Evolutionary conservation across 2,888 invertebrate genomes (phyloP), one percentile per base, ranked within the genome.

Genomic region (Spodoptera exigua): DNA sequence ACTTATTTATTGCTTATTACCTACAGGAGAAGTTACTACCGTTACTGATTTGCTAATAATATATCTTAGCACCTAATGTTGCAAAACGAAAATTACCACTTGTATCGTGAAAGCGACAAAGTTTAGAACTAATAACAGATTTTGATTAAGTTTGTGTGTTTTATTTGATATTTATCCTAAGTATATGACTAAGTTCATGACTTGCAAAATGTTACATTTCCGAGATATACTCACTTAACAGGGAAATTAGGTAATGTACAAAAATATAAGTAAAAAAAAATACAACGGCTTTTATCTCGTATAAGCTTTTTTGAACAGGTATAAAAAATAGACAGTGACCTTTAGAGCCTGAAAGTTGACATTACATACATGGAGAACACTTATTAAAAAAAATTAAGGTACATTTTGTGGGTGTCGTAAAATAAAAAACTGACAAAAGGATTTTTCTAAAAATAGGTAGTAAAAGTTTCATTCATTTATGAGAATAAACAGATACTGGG

Each of bases 91-190:
- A 49, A 64, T 54, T 46, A 59, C 45, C 37, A 57, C 39, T 54
- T 40, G 37, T 51, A 13, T 70, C 51, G 60, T 70, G 58, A 70
- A 68, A 57, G 39, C 34, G 21, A 47, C 48, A 59, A 65, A 39
- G 55, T 59, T 17, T 43, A 21, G 14, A 53, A n/a, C n/a, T n/a
- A n/a, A 70, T 35, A 9, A 63, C 44, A 43, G 41, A 54, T 43
- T 69, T 35, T 58, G 21, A 68, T 58, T 36, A 17, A 21, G 16
- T 47, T 2, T 49, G 5, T 14, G 34, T 49, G 13, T 47, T 17
- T 69, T 47, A 62, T 52, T 61, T 44, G 32, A 21, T 32, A 40
- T 16, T n/a, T 49, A 46, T 47, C 27, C 21, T 10, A n/a, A n/a
- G n/a, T n/a, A 36, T 46, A 67, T 67, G 5, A 49, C 21, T 32